Evolutionary conservation across 2,113 vertebrate genomes (phyloP), one percentile per base, ranked within the genome.

Genomic region (Zootoca vivipara): DNA sequence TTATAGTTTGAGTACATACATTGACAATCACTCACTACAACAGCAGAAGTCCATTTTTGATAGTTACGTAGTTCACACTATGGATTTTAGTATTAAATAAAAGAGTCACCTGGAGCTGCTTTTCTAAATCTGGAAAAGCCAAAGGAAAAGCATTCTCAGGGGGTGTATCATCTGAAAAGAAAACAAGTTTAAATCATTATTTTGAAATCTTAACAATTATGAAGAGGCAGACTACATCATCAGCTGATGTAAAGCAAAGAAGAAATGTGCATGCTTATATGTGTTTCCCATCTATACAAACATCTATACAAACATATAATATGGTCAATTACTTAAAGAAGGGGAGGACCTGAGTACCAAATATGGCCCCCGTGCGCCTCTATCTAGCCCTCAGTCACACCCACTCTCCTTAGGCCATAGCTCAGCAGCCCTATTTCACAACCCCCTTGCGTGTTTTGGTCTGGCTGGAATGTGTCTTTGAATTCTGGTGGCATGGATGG

Each of bases 111-210:
- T 98, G 98, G 42, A 98, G 95, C 33, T 98, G 97, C 93, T 98
- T 97, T 84, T 98, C 98, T 96, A 98, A 94, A 90, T 98, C 97
- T 93, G 97, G 97, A 93, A 98, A 97, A 86, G 94, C 93, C 95
- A 95, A 94, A 93, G 97, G 96, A 88, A 96, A 94, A 62, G 92
- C 28, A 38, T 96, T 96, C 93, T 97, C 97, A 86, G 96, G 88
- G 83, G 97, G 93, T 81, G 95, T 95, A 85, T 97, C 97, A 95
- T 98, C 98, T 98, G 90, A 87, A 94, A 92, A 1, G 65, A 78
- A 94, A 91, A 94, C 13, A 83, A 0, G 74, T 62, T 20, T 62
- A 62, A 62, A 20, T 73, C 22, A 20, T 62, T 62, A 62, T 62
- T 62, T 62, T 92, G 77, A 90, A 87, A 91, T 80, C 62, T 78